Percentiles rank a stretch among this genome's conserved stretches.
Conservation (phyloP, 2,113 vertebrate species). For the Stigmatopora nigra region DNA sequence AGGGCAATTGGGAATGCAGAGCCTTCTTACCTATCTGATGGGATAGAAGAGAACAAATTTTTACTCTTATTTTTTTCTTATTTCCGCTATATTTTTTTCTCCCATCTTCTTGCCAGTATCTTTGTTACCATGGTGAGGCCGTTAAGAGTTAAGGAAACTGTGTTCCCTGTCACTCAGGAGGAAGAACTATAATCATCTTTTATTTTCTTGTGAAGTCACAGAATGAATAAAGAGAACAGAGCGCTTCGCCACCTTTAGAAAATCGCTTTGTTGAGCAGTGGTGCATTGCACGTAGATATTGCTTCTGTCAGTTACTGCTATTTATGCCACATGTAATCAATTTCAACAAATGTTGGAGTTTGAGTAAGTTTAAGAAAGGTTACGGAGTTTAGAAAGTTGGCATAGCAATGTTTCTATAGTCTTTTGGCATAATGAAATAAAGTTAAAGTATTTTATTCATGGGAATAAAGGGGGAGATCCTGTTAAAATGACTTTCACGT, state of each 20-base stretch:
- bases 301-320: constrained; percentile 12
- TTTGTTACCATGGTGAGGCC: constrained; percentile 31
- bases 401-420: not conserved
- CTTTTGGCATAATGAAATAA: too few species aligned
- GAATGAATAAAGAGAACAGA: constrained; percentile 35
- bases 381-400: not conserved
- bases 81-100: constrained; percentile 1
- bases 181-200: constrained; percentile 34
- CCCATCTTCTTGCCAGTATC: constrained; percentile 10
- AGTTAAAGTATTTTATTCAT: too few species aligned
- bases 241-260: constrained; percentile 18
- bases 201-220: constrained; percentile 19
- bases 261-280: constrained; percentile 27
- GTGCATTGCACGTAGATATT: constrained; percentile 19
- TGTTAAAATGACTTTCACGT: too few species aligned
- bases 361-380: not conserved
- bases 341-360: constrained; percentile 1
- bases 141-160: constrained; percentile 2
- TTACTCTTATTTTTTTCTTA: constrained; percentile 4
- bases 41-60: constrained; percentile 38
- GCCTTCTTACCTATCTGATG: constrained; percentile 29
- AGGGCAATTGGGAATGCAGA: constrained; percentile 19
- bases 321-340: constrained; percentile 4
- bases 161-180: constrained; percentile 25
- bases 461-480: too few species aligned